A percentile compares a stretch with the other conserved stretches of the same genome.
Conservation (phyloP, 1,140 invertebrate genomes). For the Drosophila varians region DNA sequence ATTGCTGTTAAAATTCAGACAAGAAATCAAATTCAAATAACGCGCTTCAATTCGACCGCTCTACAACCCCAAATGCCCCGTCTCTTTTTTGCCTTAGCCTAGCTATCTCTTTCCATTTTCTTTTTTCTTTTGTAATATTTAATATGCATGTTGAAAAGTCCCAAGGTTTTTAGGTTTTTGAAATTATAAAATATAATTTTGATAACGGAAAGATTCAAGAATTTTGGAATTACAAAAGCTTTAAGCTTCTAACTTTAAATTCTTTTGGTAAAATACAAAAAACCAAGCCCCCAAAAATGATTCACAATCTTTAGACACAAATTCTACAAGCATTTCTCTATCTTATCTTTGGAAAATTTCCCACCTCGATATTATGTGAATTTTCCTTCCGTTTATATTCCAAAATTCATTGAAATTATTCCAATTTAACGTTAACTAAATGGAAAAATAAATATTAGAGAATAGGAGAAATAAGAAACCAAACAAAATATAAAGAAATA, state of each 20-base stretch:
- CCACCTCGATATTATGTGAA: not conserved
- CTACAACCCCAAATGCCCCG: not conserved
- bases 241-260: too few species aligned
- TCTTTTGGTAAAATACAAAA: too few species aligned
- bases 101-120: not conserved
- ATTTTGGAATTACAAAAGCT: too few species aligned
- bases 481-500: constrained; percentile 43
- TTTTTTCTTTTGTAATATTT: constrained; percentile 19
- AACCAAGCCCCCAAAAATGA: constrained; percentile 19
- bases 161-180: too few species aligned
- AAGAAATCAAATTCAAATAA: constrained; percentile 82
- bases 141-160: too few species aligned
- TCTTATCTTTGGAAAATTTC: not conserved
- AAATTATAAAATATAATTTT: too few species aligned
- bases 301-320: not conserved
- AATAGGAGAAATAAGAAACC: too few species aligned
- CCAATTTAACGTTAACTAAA: constrained; percentile 28
- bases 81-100: not conserved
- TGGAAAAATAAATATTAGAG: constrained; percentile 31
- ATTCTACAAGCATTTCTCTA: too few species aligned
- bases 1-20: constrained; percentile 79
- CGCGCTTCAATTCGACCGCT: constrained; percentile 71
- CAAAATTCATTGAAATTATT: constrained; percentile 11
- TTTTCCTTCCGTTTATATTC: too few species aligned
- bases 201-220: too few species aligned